Evolutionary conservation across 2,113 vertebrate genomes (phyloP).

Genomic region (Stomatorhinus ivindoensis): DNA sequence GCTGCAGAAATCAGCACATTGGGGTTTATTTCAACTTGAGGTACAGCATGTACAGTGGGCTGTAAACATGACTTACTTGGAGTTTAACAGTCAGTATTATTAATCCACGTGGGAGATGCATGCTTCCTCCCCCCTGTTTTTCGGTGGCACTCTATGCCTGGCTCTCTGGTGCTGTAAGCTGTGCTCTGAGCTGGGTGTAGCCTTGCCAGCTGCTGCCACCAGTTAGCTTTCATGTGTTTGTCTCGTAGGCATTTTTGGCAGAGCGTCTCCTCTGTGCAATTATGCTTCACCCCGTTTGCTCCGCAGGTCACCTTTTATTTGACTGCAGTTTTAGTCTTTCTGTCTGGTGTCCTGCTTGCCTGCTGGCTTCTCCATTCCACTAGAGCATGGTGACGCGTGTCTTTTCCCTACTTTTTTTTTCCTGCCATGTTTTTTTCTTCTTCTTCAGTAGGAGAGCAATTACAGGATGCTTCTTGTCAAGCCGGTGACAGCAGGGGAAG

Average conservation of each 20-base stretch:
- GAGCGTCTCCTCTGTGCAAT: neutral
- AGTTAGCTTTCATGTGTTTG: neutral
- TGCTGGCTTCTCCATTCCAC: neutral
- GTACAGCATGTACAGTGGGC: neutral
- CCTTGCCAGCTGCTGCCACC: neutral
- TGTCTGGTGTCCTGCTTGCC: neutral
- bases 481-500: neutral
- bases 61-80: neutral
- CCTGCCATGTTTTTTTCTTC: neutral
- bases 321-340: neutral
- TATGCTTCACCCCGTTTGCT: neutral
- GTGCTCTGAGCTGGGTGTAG: neutral
- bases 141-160: neutral
- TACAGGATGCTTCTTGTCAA: neutral
- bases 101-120: neutral
- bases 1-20: neutral
- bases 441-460: neutral
- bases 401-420: neutral
- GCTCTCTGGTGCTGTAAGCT: neutral
- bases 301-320: neutral
- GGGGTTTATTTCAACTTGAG: neutral
- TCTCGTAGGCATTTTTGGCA: neutral
- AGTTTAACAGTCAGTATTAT: neutral
- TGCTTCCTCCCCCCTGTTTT: neutral
- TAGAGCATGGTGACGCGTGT: neutral